Conservation (phyloP, 2,888 invertebrate genomes). For the Epinotia ramella region DNA sequence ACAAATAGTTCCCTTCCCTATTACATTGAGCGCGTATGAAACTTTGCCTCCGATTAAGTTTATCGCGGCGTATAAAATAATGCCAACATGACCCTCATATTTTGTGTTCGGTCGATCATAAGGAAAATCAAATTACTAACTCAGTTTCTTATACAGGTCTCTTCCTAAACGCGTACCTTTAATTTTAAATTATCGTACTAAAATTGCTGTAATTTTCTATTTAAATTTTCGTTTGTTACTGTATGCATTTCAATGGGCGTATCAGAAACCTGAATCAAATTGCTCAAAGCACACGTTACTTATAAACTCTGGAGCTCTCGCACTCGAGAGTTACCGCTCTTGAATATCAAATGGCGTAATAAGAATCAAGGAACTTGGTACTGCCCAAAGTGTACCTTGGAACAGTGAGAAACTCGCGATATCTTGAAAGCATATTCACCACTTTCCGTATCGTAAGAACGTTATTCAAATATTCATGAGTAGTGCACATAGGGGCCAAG, state of each 20-base stretch:
- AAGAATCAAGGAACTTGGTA: slow-evolving; percentile 44
- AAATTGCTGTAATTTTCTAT: background rate
- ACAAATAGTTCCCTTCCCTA: slow-evolving; percentile 43
- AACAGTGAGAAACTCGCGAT: slow-evolving; percentile 43
- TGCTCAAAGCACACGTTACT: slow-evolving; percentile 28
- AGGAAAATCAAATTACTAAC: slow-evolving; percentile 59
- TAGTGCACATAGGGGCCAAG: slow-evolving; percentile 68
- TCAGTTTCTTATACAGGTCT: slow-evolving; percentile 5
- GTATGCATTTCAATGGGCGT: background rate
- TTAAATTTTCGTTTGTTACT: background rate
- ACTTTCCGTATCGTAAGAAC: slow-evolving; percentile 65
- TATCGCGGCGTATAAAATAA: slow-evolving; percentile 60
- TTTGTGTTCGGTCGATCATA: slow-evolving; percentile 61
- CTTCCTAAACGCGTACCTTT: background rate
- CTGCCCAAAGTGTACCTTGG: slow-evolving; percentile 41
- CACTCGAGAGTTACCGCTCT: slow-evolving; percentile 38
- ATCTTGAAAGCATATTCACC: slow-evolving; percentile 62
- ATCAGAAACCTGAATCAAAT: slow-evolving; percentile 28
- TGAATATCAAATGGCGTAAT: slow-evolving; percentile 46
- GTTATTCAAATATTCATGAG: slow-evolving; percentile 77
- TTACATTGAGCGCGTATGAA: slow-evolving; percentile 50
- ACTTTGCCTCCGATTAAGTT: slow-evolving; percentile 59
- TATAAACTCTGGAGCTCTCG: slow-evolving; percentile 33
- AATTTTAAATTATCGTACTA: background rate
- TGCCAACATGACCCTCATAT: slow-evolving; percentile 62